phyloP scores from a whole-genome alignment of 23 tunicate species.

The Halocynthia aurantium region DNA sequence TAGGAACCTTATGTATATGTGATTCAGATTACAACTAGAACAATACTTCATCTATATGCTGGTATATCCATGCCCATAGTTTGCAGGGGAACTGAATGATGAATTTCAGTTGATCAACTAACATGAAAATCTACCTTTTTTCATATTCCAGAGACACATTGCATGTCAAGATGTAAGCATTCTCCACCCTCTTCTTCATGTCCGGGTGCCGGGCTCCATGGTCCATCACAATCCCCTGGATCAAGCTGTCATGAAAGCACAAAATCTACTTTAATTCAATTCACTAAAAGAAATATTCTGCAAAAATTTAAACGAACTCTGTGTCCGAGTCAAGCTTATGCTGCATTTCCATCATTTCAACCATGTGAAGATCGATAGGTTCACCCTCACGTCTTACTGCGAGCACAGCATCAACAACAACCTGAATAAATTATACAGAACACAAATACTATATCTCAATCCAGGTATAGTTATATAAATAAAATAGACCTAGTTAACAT shows the following conservation, averaged over 20 bases:
- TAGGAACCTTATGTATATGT: background rate
- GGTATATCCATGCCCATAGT: background rate
- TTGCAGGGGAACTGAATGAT: background rate
- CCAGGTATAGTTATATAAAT: background rate
- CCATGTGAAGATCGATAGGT: constrained; percentile 97
- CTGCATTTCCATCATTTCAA: constrained; percentile 99
- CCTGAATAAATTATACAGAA: constrained; percentile 2
- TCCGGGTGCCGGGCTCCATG: constrained; percentile 99
- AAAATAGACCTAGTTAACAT: background rate
- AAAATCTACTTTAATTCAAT: background rate
- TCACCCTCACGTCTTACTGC: constrained; percentile 74
- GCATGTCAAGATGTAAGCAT: constrained; percentile 83
- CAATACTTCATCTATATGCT: background rate
- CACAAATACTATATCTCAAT: background rate
- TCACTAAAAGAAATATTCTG: background rate
- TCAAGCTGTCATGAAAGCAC: constrained; percentile 27
- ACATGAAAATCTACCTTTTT: constrained; percentile 52
- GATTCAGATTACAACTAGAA: background rate
- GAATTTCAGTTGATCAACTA: background rate
- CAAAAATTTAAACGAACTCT: constrained; percentile 13
- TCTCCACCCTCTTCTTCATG: constrained; percentile 92
- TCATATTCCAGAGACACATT: constrained; percentile 99
- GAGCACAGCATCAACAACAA: constrained; percentile 88
- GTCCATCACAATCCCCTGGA: constrained; percentile 92
- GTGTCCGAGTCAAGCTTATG: constrained; percentile 87